These are phyloP conservation scores for Portunus trituberculatus DNA, from an alignment of 1,140 invertebrate genomes.

Conservation along the genomic window DNA sequence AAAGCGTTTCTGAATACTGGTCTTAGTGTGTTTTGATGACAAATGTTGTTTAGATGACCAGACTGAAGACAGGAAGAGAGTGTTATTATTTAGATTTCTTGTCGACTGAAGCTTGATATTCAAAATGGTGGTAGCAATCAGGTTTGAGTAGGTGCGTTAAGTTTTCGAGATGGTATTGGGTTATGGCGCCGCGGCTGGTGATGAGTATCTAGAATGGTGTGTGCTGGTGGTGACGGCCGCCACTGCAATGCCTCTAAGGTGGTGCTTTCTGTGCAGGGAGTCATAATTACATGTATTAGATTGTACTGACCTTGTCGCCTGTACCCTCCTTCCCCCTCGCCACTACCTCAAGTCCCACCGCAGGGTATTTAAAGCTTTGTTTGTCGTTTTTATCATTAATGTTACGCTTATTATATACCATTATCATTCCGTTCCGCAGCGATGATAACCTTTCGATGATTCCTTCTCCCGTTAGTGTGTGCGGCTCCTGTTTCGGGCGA, in stretches of 20 bases:
- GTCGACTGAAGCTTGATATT: not conserved
- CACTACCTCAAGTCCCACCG: not conserved
- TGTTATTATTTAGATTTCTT: not conserved
- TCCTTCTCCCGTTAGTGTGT: not conserved
- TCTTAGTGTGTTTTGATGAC: not conserved
- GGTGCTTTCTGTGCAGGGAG: not conserved
- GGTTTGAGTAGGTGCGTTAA: not conserved
- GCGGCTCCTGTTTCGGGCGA: too few species aligned
- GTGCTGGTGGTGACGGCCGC: not conserved
- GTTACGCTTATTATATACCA: not conserved
- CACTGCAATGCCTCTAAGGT: not conserved
- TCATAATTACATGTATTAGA: not conserved
- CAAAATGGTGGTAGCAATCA: not conserved
- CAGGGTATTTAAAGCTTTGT: not conserved
- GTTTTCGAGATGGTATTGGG: not conserved
- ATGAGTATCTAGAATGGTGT: not conserved
- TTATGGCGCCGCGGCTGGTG: not conserved
- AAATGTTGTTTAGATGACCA: too few species aligned
- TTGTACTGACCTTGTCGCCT: not conserved
- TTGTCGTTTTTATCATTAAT: slow-evolving; percentile 15
- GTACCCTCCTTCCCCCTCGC: not conserved
- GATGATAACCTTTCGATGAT: not conserved
- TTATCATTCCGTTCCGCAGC: not conserved
- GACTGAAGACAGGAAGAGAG: too few species aligned
- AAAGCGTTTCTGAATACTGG: too few species aligned